These are phyloP conservation scores for Drosophila bunnanda DNA, from an alignment of 2,888 invertebrate species.

Conservation along the genomic window DNA sequence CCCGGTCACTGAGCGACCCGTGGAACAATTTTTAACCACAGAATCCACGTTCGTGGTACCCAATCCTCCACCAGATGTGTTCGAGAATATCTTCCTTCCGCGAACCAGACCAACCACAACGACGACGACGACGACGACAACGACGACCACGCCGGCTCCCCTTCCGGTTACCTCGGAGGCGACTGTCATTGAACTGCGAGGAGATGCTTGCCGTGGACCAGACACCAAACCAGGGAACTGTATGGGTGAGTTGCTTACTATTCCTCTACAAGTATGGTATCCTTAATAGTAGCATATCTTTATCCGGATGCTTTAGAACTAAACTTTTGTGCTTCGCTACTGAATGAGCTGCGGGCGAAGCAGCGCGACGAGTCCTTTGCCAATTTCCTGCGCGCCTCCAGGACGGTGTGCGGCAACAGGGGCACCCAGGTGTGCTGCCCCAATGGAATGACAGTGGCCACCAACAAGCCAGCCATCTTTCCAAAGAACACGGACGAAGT, in stretches of 20 bases:
- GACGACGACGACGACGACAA: conserved; percentile 8
- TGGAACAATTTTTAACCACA: conserved; percentile 63
- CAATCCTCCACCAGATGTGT: conserved; percentile 23
- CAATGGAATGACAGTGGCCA: conserved; percentile 21
- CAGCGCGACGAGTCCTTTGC: conserved; percentile 70
- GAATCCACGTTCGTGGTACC: conserved; percentile 41
- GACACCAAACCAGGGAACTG: conserved; percentile 71
- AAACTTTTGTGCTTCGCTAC: conserved; percentile 64
- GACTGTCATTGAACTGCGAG: conserved; percentile 48
- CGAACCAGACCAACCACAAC: conserved; percentile 14
- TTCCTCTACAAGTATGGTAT: background rate
- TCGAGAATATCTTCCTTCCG: conserved; percentile 60
- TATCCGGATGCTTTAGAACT: conserved; percentile 58
- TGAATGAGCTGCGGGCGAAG: conserved; percentile 63
- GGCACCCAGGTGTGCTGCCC: conserved; percentile 81
- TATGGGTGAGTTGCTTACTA: conserved; percentile 58
- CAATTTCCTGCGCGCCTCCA: conserved; percentile 74
- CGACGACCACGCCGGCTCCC: conserved; percentile 35
- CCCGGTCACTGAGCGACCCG: conserved; percentile 54
- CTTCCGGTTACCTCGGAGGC: conserved; percentile 48
- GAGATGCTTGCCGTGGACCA: conserved; percentile 65
- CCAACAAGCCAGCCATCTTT: conserved; percentile 20
- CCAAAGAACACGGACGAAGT: conserved; percentile 55
- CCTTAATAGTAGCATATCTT: background rate
- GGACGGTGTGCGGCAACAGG: conserved; percentile 68